phyloP scores from a whole-genome alignment of 1,140 invertebrate genomes.

The Drosophila erecta region DNA sequence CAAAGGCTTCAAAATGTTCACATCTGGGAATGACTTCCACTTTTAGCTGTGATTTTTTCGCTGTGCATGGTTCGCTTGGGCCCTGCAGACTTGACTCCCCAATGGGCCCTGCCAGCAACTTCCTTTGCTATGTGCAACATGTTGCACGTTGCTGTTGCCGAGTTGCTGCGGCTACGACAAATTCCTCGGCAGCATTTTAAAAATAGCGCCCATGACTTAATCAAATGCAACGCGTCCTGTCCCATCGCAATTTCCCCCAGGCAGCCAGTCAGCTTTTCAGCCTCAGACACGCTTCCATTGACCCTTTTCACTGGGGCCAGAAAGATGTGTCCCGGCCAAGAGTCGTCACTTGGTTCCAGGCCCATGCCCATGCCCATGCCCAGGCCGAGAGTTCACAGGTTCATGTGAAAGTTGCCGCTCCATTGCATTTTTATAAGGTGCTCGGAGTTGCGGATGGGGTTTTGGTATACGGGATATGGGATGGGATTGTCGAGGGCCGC shows the following conservation, averaged over 20 bases:
- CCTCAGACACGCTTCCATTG: slow-evolving; percentile 64
- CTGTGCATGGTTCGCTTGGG: slow-evolving; percentile 8
- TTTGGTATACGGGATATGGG: background rate
- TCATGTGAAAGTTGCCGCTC: slow-evolving; percentile 78
- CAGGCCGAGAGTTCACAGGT: slow-evolving; percentile 63
- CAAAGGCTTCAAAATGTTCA: too few relatives aligned
- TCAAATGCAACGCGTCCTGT: slow-evolving; percentile 66
- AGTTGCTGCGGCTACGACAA: slow-evolving; percentile 50
- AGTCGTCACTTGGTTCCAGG: slow-evolving; percentile 17
- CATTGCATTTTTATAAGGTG: slow-evolving; percentile 57
- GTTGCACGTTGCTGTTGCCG: slow-evolving; percentile 62
- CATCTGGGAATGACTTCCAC: too few relatives aligned
- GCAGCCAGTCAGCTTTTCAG: slow-evolving; percentile 17
- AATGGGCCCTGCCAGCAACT: slow-evolving; percentile 39
- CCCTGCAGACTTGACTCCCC: slow-evolving; percentile 13
- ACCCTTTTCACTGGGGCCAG: slow-evolving; percentile 52
- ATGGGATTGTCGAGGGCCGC: slow-evolving; percentile 17
- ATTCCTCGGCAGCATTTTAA: slow-evolving; percentile 69
- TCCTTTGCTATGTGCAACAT: slow-evolving; percentile 71
- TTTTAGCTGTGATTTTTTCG: background rate
- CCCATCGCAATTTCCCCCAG: slow-evolving; percentile 11
- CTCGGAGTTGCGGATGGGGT: background rate
- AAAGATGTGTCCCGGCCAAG: slow-evolving; percentile 20
- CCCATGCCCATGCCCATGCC: too few relatives aligned
- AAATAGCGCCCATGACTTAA: slow-evolving; percentile 81